phyloP scores from a whole-genome alignment of 53 echinoderm and acorn worm species.

The Henricia sp. region DNA sequence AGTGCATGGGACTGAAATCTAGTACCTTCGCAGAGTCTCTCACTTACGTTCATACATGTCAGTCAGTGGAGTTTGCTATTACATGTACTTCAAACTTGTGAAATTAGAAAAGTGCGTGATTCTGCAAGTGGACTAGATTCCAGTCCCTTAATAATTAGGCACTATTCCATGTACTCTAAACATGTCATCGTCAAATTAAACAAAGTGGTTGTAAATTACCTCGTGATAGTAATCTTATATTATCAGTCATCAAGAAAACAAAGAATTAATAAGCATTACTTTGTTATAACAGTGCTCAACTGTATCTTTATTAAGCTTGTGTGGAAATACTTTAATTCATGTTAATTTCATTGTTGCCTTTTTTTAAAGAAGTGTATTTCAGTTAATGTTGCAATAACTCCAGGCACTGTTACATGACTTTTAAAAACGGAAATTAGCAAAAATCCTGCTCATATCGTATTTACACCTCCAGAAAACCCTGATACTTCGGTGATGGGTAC shows the following conservation, averaged over 20 bases:
- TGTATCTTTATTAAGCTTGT: background rate
- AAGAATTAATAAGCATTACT: too few species aligned
- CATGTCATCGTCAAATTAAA: too few species aligned
- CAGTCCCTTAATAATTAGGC: too few species aligned
- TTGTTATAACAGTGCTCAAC: background rate
- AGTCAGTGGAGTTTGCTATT: background rate
- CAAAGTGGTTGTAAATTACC: too few species aligned
- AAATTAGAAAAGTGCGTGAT: background rate
- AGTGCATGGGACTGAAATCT: background rate
- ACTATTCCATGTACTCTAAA: too few species aligned
- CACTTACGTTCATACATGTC: background rate
- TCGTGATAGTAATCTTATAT: too few species aligned
- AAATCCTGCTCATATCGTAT: background rate
- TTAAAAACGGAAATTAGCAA: background rate
- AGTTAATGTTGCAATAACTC: background rate
- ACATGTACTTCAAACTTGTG: background rate
- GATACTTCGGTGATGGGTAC: slow-evolving; percentile 26
- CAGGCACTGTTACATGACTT: background rate
- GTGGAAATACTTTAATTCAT: background rate
- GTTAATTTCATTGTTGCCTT: background rate
- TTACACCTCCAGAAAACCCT: slow-evolving; percentile 28
- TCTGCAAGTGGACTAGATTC: too few species aligned
- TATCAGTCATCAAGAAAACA: too few species aligned
- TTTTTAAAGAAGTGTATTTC: background rate
- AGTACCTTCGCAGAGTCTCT: background rate